Base-by-base conservation (phyloP, 1,140 invertebrate species). In the Maconellicoccus hirsutus region DNA sequence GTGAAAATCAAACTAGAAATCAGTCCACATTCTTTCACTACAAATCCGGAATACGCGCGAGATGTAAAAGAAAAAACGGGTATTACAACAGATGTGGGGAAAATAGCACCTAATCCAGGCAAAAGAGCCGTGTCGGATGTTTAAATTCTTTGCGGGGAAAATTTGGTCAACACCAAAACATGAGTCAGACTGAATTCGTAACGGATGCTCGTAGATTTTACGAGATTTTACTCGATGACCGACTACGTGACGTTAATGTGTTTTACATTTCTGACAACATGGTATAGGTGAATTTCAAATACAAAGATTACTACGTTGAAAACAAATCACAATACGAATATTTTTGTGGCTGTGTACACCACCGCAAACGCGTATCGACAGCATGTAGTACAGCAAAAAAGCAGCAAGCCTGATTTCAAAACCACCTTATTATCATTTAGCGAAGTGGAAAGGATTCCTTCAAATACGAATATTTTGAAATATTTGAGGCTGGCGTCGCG, bases 121-220 rank as follows among this genome's bases (percentile, higher is more conserved):
- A 63, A 76, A 63, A 66, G 76, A 33, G 72, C 75, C 2, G 71
- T 78, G 10, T 74, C 76, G 0, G 78, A 79, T 75, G 75, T 59
- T 73, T 78, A 38, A 79, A 79, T 73, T 75, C 74, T 7, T 75
- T 79, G 72, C 78, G 77, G 78, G 77, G 79, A 4, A 78, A 77
- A 72, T 78, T 77, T 69, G 75, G 74, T 8, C 76, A 77, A 39
- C 71, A 74, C 52, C 70, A 73, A 29, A 78, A 76, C 70, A 39
- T 75, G 71, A 25, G 72, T 16, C 73, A 76, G 74, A 77, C 75
- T 10, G 72, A 70, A n/a, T 73, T 79, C 33, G 69, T 80, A 12
- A 74, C 72, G 63, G 23, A 38, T 14, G 0, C 72, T 73, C 0
- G 71, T 74, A 27, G 72, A 74, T 39, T 76, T 77, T 19, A 75